phyloP scores from a whole-genome alignment of 2,113 vertebrate species.

The Stigmatopora argus region DNA sequence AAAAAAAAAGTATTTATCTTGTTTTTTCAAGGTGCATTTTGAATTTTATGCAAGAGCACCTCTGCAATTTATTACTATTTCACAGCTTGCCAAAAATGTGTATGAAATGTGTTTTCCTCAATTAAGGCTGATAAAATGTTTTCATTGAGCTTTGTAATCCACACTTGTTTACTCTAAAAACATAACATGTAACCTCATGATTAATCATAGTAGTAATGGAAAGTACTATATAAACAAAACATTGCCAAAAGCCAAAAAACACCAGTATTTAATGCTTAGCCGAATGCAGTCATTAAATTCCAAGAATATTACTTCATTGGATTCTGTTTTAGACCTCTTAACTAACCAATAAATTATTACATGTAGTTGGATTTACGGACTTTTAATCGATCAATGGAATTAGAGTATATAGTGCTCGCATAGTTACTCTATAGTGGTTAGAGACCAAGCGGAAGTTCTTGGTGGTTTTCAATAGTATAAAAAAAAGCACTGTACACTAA shows the following conservation, averaged over 20 bases:
- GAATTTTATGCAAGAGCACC: neutral
- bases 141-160: neutral
- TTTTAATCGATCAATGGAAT: conserved; percentile 30
- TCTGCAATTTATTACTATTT: neutral
- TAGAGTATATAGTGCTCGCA: conserved; percentile 7
- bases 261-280: neutral
- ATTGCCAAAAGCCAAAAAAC: neutral
- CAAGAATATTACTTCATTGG: neutral
- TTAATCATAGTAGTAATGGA: neutral
- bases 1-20: conserved; percentile 11
- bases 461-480: conserved; percentile 41
- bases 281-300: neutral
- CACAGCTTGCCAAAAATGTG: neutral
- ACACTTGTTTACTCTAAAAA: neutral
- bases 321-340: neutral
- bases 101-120: neutral
- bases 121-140: neutral
- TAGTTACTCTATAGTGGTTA: conserved; percentile 14
- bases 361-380: neutral
- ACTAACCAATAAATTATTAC: neutral
- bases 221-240: neutral
- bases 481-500: conserved; percentile 26
- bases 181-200: neutral
- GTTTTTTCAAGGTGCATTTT: neutral
- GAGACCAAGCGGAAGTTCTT: conserved; percentile 43